Percentiles rank a stretch among this genome's conserved stretches.
phyloP scores from a whole-genome alignment of 2,113 vertebrate species.

The Elephantulus edwardii region DNA sequence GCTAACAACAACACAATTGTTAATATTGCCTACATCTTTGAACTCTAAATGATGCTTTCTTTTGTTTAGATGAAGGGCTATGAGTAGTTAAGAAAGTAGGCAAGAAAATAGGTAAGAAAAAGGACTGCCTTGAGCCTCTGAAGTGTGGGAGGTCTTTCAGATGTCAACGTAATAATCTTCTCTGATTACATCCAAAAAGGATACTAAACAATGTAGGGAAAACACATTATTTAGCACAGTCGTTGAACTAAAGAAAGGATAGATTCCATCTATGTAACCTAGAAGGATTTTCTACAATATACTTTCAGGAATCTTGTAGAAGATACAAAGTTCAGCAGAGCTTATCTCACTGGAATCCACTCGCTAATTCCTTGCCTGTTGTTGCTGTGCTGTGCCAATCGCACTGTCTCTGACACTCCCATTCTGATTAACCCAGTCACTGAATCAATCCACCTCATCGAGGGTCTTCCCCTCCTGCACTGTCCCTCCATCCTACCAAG shows the following conservation, averaged over 20 bases:
- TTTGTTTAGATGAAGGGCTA: not conserved
- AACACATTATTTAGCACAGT: not conserved
- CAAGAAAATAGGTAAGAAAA: not conserved
- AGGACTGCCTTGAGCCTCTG: not conserved
- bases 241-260: not conserved
- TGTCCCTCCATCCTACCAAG: no score
- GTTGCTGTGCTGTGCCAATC: no score
- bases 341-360: not conserved
- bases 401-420: no score
- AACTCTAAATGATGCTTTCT: constrained; percentile 10
- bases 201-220: not conserved
- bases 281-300: not conserved
- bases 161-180: not conserved
- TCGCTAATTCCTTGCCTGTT: not conserved
- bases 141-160: not conserved
- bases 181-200: not conserved
- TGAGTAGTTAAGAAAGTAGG: not conserved
- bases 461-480: no score
- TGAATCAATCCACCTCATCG: no score
- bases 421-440: no score
- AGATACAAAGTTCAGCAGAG: not conserved
- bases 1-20: not conserved
- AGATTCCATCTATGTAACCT: not conserved
- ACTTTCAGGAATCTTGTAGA: not conserved
- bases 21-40: not conserved